Evolutionary conservation across 2,797 vertebrate species (phyloP).

Genomic region (Coreius guichenoti): DNA sequence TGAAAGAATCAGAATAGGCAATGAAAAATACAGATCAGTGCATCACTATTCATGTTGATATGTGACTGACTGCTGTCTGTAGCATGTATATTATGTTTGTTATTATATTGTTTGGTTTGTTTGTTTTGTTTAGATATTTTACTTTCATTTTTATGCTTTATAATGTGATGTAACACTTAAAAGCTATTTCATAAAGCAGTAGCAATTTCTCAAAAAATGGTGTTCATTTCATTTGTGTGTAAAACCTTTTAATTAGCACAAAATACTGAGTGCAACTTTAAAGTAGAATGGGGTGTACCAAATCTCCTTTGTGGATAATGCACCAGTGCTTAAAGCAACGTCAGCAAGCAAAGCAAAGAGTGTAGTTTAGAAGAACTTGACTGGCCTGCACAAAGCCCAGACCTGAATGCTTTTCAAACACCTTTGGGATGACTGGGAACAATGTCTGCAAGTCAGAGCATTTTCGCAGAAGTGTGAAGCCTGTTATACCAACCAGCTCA

Average conservation of each 20-base stretch:
- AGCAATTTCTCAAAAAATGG: neutral
- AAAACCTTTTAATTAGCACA: neutral
- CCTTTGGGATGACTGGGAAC: neutral
- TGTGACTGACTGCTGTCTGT: too few relatives aligned
- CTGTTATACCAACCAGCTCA: neutral
- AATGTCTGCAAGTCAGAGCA: neutral
- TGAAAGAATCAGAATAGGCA: too few relatives aligned
- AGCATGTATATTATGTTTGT: too few relatives aligned
- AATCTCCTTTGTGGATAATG: neutral
- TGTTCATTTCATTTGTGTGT: neutral
- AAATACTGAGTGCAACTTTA: slow-evolving; percentile 2
- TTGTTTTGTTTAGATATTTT: too few relatives aligned
- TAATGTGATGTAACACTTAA: too few relatives aligned
- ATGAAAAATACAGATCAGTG: too few relatives aligned
- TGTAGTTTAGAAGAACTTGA: neutral
- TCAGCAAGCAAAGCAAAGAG: too few relatives aligned
- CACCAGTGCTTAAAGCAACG: neutral
- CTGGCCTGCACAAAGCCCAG: neutral
- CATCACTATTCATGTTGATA: too few relatives aligned
- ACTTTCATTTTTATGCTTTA: too few relatives aligned
- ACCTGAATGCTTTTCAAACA: neutral
- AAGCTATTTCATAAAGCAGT: too few relatives aligned
- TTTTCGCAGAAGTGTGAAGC: neutral
- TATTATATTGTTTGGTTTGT: too few relatives aligned
- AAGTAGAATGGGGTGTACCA: neutral